A percentile compares a stretch with the other conserved stretches of the same genome.
These are phyloP conservation scores for Spilosoma lubricipeda DNA, from an alignment of 2,888 invertebrate species.

Conservation along the genomic window DNA sequence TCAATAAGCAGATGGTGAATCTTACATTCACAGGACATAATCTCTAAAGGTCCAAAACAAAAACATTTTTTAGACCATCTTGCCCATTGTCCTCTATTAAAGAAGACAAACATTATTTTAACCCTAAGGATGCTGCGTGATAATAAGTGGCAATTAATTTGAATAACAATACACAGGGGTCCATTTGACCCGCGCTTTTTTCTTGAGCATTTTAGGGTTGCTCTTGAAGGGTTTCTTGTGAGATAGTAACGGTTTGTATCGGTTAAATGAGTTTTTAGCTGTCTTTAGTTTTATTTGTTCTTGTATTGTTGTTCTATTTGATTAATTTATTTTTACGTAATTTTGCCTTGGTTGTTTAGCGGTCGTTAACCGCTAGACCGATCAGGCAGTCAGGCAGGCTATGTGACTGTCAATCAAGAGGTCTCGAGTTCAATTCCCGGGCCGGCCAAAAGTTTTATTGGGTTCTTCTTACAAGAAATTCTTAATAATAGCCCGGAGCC, in stretches of 20 bases:
- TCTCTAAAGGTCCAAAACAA: conserved; percentile 43
- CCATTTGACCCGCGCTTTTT: conserved; percentile 57
- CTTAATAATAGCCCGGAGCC: too few relatives aligned
- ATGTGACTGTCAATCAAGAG: too few relatives aligned
- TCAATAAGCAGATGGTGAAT: conserved; percentile 28
- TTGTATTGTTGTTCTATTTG: too few relatives aligned
- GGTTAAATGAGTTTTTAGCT: not conserved
- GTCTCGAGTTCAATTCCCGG: too few relatives aligned
- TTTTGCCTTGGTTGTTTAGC: too few relatives aligned
- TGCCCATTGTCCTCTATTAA: conserved; percentile 46
- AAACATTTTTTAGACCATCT: conserved; percentile 44
- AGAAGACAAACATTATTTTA: conserved; percentile 66
- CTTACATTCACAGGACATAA: conserved; percentile 21
- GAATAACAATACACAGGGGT: conserved; percentile 60
- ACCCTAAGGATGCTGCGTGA: conserved; percentile 41
- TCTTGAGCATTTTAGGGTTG: conserved; percentile 40
- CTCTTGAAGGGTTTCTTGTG: conserved; percentile 42
- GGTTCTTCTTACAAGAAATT: too few relatives aligned
- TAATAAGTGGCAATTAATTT: conserved; percentile 68
- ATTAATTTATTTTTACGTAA: too few relatives aligned
- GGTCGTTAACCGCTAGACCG: too few relatives aligned
- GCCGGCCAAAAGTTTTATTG: too few relatives aligned
- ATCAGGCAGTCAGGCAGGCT: too few relatives aligned
- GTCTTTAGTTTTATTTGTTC: not conserved
- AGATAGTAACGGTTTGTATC: conserved; percentile 36